These are phyloP conservation scores for Thripadectes ignobilis DNA, from an alignment of 2,797 vertebrate genomes.

Conservation along the genomic window DNA sequence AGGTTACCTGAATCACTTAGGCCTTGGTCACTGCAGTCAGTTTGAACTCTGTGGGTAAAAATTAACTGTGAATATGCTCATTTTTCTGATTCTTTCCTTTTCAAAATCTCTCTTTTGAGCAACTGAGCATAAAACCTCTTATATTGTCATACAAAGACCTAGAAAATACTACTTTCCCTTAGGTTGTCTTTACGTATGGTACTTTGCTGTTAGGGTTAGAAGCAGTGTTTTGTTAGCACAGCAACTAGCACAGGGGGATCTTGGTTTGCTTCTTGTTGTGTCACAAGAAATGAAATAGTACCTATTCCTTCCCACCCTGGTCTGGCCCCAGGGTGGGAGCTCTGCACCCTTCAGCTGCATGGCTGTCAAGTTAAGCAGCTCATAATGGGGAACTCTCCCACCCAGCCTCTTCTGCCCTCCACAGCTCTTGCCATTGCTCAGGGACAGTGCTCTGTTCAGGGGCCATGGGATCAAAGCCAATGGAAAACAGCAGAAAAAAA, in stretches of 20 bases:
- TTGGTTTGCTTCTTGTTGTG: neutral
- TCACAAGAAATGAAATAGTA: neutral
- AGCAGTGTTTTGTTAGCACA: neutral
- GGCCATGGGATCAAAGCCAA: neutral
- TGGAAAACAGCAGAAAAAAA: rapidly evolving
- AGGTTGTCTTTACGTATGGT: neutral
- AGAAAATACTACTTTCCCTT: neutral
- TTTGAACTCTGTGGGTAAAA: neutral
- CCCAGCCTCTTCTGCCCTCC: rapidly evolving
- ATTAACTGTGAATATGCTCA: too few species aligned
- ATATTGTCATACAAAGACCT: neutral
- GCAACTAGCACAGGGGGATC: neutral
- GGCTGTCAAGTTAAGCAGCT: neutral
- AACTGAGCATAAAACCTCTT: neutral
- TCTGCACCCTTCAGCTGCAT: neutral
- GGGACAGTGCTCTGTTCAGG: too few species aligned
- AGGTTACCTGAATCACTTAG: neutral
- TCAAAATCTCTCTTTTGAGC: neutral
- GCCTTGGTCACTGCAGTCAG: neutral
- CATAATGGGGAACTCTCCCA: rapidly evolving
- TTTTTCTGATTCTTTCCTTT: neutral
- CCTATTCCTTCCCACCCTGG: rapidly evolving
- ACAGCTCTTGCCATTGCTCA: rapidly evolving
- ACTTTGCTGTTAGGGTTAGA: neutral
- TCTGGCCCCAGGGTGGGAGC: neutral